Base-by-base conservation (phyloP, 2,888 invertebrate species). In the Eulithis prunata region DNA sequence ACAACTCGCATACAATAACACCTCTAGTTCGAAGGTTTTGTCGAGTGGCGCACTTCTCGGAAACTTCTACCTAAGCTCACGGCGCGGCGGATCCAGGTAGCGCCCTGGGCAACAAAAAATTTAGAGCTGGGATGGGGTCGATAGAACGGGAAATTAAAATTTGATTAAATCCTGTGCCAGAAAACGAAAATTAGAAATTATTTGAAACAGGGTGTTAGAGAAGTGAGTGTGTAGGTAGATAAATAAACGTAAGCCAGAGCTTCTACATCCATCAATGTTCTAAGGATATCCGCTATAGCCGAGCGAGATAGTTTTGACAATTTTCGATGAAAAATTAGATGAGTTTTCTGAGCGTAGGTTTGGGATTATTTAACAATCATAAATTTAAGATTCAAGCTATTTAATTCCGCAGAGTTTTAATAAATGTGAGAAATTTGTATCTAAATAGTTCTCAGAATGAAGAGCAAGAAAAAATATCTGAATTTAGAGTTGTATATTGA, bases 1-100 rank as follows among this genome's bases (percentile, higher is more conserved):
- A 62, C 51, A 66, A 62, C 62, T 62, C 62, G 8, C 32, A 41
- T 41, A 38, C 67, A 69, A 66, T 69, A 73, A 70, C 73, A 71
- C 73, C 68, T 71, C 66, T 36, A 55, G 62, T 57, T 61, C 51
- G 64, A 60, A 69, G 65, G 65, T 52, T 60, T 46, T 28, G 68
- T 72, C 72, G 74, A 67, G 74, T 64, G 70, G 62, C 58, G 65
- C 70, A 68, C 73, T 91, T 91, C 91, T 78, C 71, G 77, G 91
- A 91, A 91, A 72, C 84, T 80, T 83, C 86, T 88, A 89, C 90
- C 90, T 88, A 85, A 80, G 68, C 64, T 49, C 63, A 46, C 60
- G 56, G 56, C 56, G 36, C 32, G 14, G 4, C 13, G 21, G 51
- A 76, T 71, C 84, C 90, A 91, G 91, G 91, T 90, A 90, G 89